phyloP scores from a whole-genome alignment of 2,797 vertebrate genomes.

The Silurus lanzhouensis region DNA sequence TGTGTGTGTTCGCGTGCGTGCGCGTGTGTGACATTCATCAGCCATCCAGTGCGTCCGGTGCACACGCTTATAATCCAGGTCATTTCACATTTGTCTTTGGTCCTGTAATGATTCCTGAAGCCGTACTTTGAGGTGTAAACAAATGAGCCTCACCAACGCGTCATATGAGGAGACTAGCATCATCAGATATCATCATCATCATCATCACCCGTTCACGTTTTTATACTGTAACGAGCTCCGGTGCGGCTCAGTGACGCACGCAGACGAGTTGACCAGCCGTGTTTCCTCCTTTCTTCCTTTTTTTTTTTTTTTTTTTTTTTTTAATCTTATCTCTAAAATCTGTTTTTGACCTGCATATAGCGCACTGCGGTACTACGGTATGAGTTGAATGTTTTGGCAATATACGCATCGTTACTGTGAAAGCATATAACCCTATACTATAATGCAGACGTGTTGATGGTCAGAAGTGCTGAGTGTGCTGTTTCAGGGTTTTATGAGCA shows the following conservation, averaged over 20 bases:
- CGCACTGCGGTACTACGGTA: slow-evolving; percentile 61
- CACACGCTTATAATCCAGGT: neutral
- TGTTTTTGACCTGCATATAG: slow-evolving; percentile 49
- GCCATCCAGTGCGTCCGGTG: neutral
- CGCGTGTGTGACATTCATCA: neutral
- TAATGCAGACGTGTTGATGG: neutral
- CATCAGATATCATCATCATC: neutral
- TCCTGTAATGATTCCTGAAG: neutral
- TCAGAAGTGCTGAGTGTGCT: neutral
- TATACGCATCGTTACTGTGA: neutral
- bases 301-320: neutral
- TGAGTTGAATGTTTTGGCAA: no score
- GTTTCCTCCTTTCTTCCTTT: neutral
- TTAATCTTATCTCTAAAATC: neutral
- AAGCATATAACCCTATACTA: neutral
- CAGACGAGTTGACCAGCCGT: neutral
- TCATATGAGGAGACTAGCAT: slow-evolving; percentile 10
- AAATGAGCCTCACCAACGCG: slow-evolving; percentile 20
- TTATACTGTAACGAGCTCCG: no score
- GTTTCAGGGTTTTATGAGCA: neutral
- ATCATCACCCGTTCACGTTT: neutral
- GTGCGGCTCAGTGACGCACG: neutral
- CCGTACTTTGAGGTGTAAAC: slow-evolving; percentile 6
- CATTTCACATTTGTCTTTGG: neutral
- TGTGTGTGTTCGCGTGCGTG: no score